Base-by-base conservation (phyloP, 2,113 vertebrate species). In the Hippocampus mohnikei region DNA sequence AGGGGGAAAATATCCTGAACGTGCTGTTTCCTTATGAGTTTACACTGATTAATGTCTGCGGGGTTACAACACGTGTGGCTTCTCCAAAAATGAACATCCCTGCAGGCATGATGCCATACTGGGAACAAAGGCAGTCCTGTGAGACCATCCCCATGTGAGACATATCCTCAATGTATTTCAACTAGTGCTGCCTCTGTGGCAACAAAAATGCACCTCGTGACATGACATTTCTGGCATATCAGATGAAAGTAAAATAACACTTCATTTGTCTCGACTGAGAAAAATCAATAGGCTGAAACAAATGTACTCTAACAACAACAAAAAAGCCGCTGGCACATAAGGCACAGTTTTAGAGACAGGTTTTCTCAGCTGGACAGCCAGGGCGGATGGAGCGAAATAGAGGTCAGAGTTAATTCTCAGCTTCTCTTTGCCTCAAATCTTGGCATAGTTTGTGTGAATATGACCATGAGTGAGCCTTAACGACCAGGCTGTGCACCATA, bases 151-250 rank as follows among this genome's bases (percentile, higher is more conserved):
- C 48, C 18, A 50, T 50, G 15, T 50, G 18, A 50, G 48, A 50
- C 48, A 52, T 74, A 77, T 71, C 73, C 74, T 33, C 20, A 59
- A 46, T 23, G 27, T 61, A 63, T 71, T 65, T 67, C 9, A 60
- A 37, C 70, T 61, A 76, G 42, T 73, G 16, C 63, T 46, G 63
- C 68, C 41, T 6, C 72, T 63, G 61, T 50, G 61, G 64, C 53
- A 74, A 73, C 66, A 77, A 71, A 72, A 77, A 46, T 63, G 64
- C 76, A 70, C 64, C 56, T 79, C 77, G 75, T 84, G 74, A 80
- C 70, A 48, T 16, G 67, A 81, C 70, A 72, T 69, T 80, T 53
- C 60, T 82, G 64, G 68, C 69, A 81, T 80, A 81, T 58, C 62
- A 76, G 62, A 65, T 74, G 27, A 75, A 70, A 82, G 66, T 77